These are phyloP conservation scores for Drosophila eugracilis DNA, from an alignment of 1,140 invertebrate genomes.

Conservation along the genomic window DNA sequence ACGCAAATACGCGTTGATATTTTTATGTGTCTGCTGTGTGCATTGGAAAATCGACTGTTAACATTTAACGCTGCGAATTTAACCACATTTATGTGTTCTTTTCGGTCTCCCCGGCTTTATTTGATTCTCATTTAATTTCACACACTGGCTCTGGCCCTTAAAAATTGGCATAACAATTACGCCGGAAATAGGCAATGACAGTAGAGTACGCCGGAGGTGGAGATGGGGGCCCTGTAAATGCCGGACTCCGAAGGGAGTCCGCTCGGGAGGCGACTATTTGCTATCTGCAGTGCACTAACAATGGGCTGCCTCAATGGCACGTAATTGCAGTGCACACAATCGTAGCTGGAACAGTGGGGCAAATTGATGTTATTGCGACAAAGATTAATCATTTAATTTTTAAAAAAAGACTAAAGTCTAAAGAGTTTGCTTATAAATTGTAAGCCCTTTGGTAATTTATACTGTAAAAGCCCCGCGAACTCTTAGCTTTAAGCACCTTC, in stretches of 20 bases:
- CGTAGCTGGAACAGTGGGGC: slow-evolving; percentile 21
- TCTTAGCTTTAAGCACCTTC: neutral
- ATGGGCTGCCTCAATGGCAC: slow-evolving; percentile 70
- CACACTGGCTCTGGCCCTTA: slow-evolving; percentile 48
- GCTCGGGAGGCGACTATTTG: slow-evolving; percentile 40
- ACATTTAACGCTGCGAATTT: slow-evolving; percentile 80
- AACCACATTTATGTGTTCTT: slow-evolving; percentile 71
- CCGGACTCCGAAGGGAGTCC: slow-evolving; percentile 14
- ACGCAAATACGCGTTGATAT: slow-evolving; percentile 78
- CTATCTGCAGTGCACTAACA: slow-evolving; percentile 65
- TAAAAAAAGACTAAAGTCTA: too few species aligned
- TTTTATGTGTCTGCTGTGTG: slow-evolving; percentile 62
- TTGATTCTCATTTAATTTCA: slow-evolving; percentile 77
- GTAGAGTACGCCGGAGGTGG: neutral
- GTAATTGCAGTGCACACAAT: slow-evolving; percentile 65
- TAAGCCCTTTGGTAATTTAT: too few species aligned
- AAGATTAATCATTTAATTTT: neutral
- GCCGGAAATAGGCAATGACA: slow-evolving; percentile 58
- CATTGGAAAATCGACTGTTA: slow-evolving; percentile 76
- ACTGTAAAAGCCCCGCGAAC: too few species aligned
- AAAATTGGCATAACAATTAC: slow-evolving; percentile 80
- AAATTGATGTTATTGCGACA: neutral
- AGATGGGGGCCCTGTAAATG: slow-evolving; percentile 5
- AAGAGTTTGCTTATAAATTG: too few species aligned
- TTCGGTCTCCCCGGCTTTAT: slow-evolving; percentile 50